Evolutionary conservation across 1,140 invertebrate species (phyloP).

Genomic region (Saccostrea echinata): DNA sequence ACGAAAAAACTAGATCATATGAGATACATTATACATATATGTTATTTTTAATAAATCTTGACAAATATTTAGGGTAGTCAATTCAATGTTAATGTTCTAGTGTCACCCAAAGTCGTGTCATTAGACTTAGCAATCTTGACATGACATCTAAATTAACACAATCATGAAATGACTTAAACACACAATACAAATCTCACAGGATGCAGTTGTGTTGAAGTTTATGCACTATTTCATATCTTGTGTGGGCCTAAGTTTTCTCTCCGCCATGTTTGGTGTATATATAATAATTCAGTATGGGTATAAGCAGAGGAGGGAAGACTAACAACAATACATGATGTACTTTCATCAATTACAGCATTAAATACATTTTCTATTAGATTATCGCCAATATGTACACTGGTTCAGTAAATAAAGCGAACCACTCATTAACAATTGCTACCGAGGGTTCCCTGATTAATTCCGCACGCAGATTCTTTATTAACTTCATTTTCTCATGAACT

Average conservation of each 20-base stretch:
- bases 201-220: background rate
- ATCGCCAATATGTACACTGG: slow-evolving; percentile 2
- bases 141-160: slow-evolving; percentile 29
- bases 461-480: slow-evolving; percentile 50
- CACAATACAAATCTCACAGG: background rate
- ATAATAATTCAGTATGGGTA: background rate
- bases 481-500: slow-evolving; percentile 24
- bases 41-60: background rate
- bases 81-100: background rate
- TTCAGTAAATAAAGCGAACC: background rate
- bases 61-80: background rate
- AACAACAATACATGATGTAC: background rate
- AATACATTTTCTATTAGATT: slow-evolving; percentile 25
- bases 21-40: background rate
- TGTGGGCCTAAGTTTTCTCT: background rate
- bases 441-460: slow-evolving; percentile 44
- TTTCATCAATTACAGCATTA: slow-evolving; percentile 21
- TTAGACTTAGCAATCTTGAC: background rate
- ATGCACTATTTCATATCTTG: background rate
- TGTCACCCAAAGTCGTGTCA: background rate
- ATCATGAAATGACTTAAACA: background rate
- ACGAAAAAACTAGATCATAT: background rate
- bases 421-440: background rate
- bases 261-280: background rate
- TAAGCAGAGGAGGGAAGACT: background rate